These are phyloP conservation scores for Troglohyphantes excavatus DNA, from an alignment of 2,888 invertebrate species.

Conservation along the genomic window DNA sequence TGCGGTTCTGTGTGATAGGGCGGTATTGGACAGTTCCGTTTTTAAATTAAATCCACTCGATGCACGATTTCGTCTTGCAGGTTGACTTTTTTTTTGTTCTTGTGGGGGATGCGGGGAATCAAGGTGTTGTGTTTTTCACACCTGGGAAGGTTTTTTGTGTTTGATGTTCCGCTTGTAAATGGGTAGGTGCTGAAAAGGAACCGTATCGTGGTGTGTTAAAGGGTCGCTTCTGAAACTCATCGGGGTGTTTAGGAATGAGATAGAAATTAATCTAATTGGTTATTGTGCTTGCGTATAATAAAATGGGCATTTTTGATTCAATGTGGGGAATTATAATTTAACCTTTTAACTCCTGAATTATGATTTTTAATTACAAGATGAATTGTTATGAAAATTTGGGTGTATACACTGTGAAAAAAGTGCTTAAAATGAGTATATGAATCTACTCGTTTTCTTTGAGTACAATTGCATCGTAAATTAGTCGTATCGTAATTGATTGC, in stretches of 20 bases:
- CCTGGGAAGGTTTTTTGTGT: neutral
- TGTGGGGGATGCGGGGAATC: neutral
- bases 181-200: slow-evolving; percentile 2
- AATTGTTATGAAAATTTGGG: too few species aligned
- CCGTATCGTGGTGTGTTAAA: neutral
- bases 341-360: neutral
- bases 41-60: neutral
- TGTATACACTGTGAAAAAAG: too few species aligned
- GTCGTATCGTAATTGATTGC: too few species aligned
- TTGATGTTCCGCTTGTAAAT: slow-evolving; percentile 4
- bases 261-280: too few species aligned
- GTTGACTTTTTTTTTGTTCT: too few species aligned
- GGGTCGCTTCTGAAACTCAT: neutral
- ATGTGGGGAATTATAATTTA: too few species aligned
- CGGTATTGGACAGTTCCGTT: neutral
- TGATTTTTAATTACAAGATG: too few species aligned
- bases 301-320: too few species aligned
- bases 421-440: too few species aligned
- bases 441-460: too few species aligned
- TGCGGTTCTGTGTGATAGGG: slow-evolving; percentile 27
- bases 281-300: too few species aligned
- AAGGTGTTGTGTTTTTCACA: neutral
- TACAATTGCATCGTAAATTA: too few species aligned
- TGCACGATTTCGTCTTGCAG: slow-evolving; percentile 2
- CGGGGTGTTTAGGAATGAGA: neutral